Conservation (phyloP, 2,113 vertebrate genomes). For the Nothoprocta perdicaria region DNA sequence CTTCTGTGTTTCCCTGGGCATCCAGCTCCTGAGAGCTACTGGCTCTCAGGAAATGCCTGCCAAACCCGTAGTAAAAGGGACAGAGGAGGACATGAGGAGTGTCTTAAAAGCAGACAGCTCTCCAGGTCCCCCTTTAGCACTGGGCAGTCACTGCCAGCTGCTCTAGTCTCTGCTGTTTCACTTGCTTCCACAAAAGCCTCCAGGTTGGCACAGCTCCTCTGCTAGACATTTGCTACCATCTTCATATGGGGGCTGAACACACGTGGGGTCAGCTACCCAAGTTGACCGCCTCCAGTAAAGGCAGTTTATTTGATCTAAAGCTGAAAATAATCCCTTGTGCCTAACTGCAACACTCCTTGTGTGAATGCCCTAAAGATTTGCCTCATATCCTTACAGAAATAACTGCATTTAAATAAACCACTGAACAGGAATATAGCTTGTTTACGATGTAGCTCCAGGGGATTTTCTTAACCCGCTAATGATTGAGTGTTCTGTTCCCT, state of each 20-base stretch:
- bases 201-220: neutral
- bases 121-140: neutral
- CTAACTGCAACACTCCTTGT: neutral
- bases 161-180: neutral
- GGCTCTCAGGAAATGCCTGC: neutral
- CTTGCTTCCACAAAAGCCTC: neutral
- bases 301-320: neutral
- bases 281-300: neutral
- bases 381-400: slow-evolving; percentile 33
- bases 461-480: slow-evolving; percentile 27
- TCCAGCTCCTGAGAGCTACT: neutral
- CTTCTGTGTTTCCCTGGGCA: neutral
- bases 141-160: slow-evolving; percentile 17
- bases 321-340: slow-evolving; percentile 31
- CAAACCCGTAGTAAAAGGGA: neutral
- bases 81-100: neutral
- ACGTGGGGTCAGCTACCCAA: neutral
- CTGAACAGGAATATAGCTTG: slow-evolving; percentile 49
- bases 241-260: neutral
- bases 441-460: slow-evolving; percentile 38
- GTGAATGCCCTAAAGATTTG: slow-evolving; percentile 5
- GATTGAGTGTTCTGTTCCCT: neutral
- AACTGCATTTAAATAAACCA: slow-evolving; percentile 56
- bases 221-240: neutral
- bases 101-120: neutral